phyloP scores from a whole-genome alignment of 2,888 invertebrate genomes.

The Alviniconcha strummeri region DNA sequence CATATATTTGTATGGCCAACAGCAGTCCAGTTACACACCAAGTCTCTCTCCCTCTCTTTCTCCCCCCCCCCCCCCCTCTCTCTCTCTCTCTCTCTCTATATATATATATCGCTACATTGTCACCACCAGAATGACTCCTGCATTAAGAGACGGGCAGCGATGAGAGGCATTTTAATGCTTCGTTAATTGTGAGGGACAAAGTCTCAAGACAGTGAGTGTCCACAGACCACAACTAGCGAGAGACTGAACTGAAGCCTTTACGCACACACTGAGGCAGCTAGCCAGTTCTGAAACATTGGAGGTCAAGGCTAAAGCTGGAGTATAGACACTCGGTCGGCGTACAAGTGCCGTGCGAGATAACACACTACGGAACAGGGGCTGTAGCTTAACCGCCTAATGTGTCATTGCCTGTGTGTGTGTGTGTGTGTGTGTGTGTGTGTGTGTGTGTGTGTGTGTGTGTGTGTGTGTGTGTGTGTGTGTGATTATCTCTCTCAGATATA shows the following conservation, averaged over 20 bases:
- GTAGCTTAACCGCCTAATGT: neutral
- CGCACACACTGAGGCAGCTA: neutral
- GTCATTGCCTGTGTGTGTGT: neutral
- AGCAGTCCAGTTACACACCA: neutral
- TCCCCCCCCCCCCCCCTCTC: neutral
- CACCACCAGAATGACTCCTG: neutral
- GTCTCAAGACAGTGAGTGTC: neutral
- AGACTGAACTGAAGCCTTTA: no score
- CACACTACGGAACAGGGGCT: neutral
- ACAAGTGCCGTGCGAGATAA: no score
- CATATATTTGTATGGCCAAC: no score
- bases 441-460: neutral
- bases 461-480: neutral
- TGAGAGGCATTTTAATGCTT: neutral
- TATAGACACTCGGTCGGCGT: no score
- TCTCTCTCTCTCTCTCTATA: neutral
- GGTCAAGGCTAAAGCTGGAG: neutral
- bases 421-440: neutral
- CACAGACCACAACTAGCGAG: neutral
- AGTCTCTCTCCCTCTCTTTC: conserved; percentile 1
- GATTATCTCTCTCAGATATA: no score
- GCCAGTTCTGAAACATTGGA: neutral
- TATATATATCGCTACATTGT: neutral
- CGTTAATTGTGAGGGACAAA: neutral
- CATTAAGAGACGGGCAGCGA: no score